These are phyloP conservation scores for Corythaeola cristata DNA, from an alignment of 2,113 vertebrate genomes.

Conservation along the genomic window DNA sequence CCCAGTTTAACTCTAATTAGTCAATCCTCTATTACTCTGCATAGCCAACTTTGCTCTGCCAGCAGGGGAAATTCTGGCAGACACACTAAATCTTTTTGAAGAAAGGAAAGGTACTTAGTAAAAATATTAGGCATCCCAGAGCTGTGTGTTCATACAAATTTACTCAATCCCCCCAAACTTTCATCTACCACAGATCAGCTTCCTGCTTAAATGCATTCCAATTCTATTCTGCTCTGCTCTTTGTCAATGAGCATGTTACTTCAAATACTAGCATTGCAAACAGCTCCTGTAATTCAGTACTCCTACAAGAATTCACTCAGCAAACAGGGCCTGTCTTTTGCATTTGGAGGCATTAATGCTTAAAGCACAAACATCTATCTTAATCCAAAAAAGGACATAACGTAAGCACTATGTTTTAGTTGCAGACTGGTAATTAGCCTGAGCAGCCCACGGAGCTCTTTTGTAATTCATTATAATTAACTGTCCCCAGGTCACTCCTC, in stretches of 20 bases:
- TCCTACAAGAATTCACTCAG: not conserved
- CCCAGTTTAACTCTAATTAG: not conserved
- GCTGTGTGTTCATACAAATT: not conserved
- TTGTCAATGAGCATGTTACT: conserved; percentile 17
- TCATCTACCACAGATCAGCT: not conserved
- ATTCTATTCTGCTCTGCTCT: not conserved
- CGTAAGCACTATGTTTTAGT: not conserved
- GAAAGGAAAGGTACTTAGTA: not conserved
- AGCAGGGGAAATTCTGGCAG: not conserved
- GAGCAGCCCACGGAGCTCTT: not conserved
- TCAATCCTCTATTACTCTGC: not conserved
- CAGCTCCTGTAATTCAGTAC: not conserved
- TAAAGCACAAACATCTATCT: not conserved
- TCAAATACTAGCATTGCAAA: conserved; percentile 32
- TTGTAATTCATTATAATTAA: not conserved
- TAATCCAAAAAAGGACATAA: conserved; percentile 31
- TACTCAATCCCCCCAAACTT: not conserved
- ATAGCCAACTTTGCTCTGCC: not conserved
- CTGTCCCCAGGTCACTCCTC: not conserved
- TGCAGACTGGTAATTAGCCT: not conserved
- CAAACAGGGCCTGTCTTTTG: not conserved
- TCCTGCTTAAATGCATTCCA: conserved; percentile 2
- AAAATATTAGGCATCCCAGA: not conserved
- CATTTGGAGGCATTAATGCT: not conserved
- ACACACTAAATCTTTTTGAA: not conserved